Conservation (phyloP, 1,140 invertebrate species). For the Drosophila bocki region DNA sequence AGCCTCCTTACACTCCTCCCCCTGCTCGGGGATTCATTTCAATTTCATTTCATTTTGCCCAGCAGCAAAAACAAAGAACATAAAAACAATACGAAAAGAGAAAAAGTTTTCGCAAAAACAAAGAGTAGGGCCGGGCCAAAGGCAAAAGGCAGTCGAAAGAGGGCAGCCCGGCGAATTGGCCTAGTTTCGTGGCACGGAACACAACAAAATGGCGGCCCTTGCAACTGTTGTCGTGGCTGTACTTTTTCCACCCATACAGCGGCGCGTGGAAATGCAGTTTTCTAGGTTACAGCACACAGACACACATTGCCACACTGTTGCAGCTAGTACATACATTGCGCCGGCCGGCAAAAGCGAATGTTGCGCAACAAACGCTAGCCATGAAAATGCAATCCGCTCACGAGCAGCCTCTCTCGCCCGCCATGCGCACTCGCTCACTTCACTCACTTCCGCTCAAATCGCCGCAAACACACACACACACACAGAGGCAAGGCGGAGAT, state of each 20-base stretch:
- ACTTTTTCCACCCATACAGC: conserved; percentile 64
- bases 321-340: conserved; percentile 56
- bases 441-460: conserved; percentile 70
- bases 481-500: conserved; percentile 1
- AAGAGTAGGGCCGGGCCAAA: conserved; percentile 12
- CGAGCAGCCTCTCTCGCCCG: conserved; percentile 27
- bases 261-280: conserved; percentile 47
- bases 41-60: conserved; percentile 72
- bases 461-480: conserved; percentile 33
- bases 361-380: conserved; percentile 72
- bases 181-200: conserved; percentile 66
- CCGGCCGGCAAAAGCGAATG: conserved; percentile 79
- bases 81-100: conserved; percentile 2
- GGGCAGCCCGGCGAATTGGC: conserved; percentile 74
- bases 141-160: conserved; percentile 20
- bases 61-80: conserved; percentile 3
- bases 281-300: conserved; percentile 68
- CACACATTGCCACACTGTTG: conserved; percentile 66
- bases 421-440: conserved; percentile 70
- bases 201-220: conserved; percentile 77
- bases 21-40: neutral
- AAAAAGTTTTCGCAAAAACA: conserved; percentile 42
- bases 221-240: conserved; percentile 83
- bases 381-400: conserved; percentile 71
- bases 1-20: neutral